A percentile compares a stretch with the other conserved stretches of the same genome.
phyloP scores from a whole-genome alignment of 2,797 vertebrate genomes.

The Limosa lapponica region DNA sequence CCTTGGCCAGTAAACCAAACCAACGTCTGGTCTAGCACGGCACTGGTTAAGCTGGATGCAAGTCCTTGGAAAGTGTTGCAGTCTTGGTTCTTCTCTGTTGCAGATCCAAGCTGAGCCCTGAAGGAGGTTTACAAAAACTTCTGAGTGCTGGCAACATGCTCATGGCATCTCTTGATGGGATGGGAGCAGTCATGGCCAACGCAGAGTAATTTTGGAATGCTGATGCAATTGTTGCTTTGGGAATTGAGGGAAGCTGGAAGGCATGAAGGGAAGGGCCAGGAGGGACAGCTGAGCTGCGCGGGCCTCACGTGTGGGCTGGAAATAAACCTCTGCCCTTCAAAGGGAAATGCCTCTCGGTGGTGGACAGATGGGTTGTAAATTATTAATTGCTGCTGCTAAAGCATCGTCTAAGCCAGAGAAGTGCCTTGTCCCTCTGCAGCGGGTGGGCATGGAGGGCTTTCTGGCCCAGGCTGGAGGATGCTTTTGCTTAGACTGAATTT shows the following conservation, averaged over 20 bases:
- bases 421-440: not conserved
- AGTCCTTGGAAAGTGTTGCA: accelerated
- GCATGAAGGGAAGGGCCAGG: not conserved
- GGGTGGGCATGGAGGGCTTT: not conserved
- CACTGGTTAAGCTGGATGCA: not conserved
- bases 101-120: not conserved
- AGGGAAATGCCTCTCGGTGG: not conserved
- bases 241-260: not conserved
- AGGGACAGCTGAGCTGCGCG: not conserved
- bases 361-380: not conserved
- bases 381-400: not conserved
- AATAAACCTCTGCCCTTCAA: not conserved
- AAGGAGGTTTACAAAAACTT: not conserved
- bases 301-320: accelerated
- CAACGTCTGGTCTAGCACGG: accelerated
- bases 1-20: not conserved
- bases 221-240: not conserved
- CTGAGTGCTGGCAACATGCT: not conserved
- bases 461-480: not conserved
- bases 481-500: not conserved
- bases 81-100: not conserved
- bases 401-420: not conserved
- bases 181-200: not conserved
- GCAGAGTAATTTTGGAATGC: not conserved
- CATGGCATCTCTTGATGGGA: not conserved